A percentile compares a stretch with the other conserved stretches of the same genome.
phyloP scores from a whole-genome alignment of 2,797 vertebrate species.

The Carduelis carduelis region DNA sequence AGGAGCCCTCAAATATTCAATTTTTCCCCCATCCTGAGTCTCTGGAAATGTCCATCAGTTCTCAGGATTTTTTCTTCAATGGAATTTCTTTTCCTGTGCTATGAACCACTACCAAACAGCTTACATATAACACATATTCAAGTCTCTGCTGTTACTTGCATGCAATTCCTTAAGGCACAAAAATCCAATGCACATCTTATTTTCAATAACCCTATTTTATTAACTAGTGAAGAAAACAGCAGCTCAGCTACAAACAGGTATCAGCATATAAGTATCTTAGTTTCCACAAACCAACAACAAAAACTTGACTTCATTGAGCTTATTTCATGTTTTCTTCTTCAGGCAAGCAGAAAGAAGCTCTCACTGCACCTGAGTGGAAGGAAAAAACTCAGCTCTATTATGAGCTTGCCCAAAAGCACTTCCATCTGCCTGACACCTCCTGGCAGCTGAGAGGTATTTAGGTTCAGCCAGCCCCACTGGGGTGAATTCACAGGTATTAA shows the following conservation, averaged over 20 bases:
- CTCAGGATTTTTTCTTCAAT: not conserved
- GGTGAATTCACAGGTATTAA: not conserved
- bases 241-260: not conserved
- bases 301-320: not conserved
- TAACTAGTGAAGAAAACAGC: not conserved
- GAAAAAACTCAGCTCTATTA: not conserved
- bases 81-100: not conserved
- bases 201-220: not conserved
- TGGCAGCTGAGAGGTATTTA: not conserved
- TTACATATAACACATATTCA: not conserved
- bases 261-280: not conserved
- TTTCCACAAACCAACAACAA: not conserved
- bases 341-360: not conserved
- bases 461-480: not conserved
- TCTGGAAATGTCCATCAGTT: not conserved
- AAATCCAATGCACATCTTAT: not conserved
- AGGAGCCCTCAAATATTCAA: rapidly evolving
- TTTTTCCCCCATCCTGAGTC: not conserved
- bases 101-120: not conserved
- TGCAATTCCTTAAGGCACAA: not conserved
- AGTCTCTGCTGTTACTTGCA: not conserved
- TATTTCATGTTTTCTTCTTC: not conserved
- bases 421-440: not conserved
- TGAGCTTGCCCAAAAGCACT: not conserved
- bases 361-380: not conserved